phyloP scores from a whole-genome alignment of 2,113 vertebrate species.

The Gallinago media region DNA sequence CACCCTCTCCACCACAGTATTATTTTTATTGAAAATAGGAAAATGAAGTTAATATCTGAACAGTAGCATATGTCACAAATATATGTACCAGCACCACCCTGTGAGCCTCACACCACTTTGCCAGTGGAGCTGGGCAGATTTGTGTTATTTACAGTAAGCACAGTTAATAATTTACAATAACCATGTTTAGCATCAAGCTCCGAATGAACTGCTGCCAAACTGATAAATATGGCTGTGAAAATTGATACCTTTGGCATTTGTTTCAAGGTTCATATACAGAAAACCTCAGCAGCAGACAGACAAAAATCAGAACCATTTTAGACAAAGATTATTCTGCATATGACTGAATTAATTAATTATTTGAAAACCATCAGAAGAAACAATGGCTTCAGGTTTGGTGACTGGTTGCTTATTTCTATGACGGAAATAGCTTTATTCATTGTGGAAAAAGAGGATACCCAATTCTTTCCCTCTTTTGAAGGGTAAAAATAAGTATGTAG shows the following conservation, averaged over 20 bases:
- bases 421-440: background rate
- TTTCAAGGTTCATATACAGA: constrained; percentile 4
- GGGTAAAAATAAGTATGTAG: background rate
- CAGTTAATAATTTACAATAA: constrained; percentile 39
- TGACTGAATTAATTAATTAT: background rate
- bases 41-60: background rate
- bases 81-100: background rate
- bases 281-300: background rate
- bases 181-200: constrained; percentile 25
- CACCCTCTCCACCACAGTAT: background rate
- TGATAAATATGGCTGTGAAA: constrained; percentile 29
- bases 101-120: background rate
- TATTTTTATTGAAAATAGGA: background rate
- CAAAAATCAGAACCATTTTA: background rate
- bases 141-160: background rate
- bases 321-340: background rate
- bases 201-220: constrained; percentile 39
- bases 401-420: background rate
- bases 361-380: background rate
- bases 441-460: background rate
- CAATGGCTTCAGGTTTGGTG: background rate
- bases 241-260: constrained; percentile 26
- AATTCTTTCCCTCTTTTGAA: background rate
- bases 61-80: background rate
- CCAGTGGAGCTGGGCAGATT: background rate